phyloP scores from a whole-genome alignment of 2,797 vertebrate species.

The Propithecus deckenii region DNA sequence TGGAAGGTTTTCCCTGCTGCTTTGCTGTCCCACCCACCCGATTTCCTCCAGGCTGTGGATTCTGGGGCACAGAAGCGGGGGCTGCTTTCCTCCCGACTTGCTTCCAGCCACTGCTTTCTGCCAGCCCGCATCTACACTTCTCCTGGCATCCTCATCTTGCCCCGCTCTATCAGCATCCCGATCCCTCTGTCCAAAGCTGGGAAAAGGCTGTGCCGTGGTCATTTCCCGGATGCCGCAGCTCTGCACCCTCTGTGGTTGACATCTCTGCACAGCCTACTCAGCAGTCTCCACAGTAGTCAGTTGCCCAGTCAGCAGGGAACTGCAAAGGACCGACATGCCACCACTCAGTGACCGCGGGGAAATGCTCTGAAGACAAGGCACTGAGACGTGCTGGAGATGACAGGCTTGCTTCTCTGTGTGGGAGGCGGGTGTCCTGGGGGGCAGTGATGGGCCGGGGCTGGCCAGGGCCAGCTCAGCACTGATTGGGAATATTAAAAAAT shows the following conservation, averaged over 20 bases:
- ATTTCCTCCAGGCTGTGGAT: neutral
- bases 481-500: neutral
- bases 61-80: fast-evolving
- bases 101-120: fast-evolving
- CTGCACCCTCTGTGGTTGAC: neutral
- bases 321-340: fast-evolving
- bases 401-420: too few species aligned
- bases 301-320: too few species aligned
- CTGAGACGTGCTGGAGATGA: too few species aligned
- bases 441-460: neutral
- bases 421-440: neutral
- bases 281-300: neutral
- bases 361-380: neutral
- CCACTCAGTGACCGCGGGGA: too few species aligned
- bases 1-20: neutral
- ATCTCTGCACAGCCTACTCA: fast-evolving
- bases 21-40: too few species aligned
- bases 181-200: neutral
- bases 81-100: neutral
- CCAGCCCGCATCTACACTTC: fast-evolving
- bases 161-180: neutral
- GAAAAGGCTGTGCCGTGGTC: too few species aligned
- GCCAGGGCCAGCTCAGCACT: neutral
- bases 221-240: fast-evolving
- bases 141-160: neutral